A percentile compares a stretch with the other conserved stretches of the same genome.
Conservation (phyloP, 2,113 vertebrate species). For the Monopterus albus region DNA sequence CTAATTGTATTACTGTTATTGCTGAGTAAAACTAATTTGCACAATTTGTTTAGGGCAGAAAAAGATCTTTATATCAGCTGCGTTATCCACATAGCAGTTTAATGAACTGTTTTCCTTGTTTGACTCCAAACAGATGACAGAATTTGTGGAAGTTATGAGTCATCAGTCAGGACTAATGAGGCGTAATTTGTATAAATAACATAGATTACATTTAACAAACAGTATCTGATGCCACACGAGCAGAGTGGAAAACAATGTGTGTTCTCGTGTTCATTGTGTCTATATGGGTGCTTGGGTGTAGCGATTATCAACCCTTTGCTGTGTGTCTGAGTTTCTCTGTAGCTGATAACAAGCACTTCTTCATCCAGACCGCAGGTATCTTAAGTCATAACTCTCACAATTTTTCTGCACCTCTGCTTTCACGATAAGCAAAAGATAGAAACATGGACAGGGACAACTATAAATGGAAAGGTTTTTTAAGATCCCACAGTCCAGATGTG, state of each 20-base stretch:
- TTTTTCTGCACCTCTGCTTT: constrained; percentile 63
- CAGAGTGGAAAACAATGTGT: neutral
- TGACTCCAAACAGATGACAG: constrained; percentile 3
- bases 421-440: constrained; percentile 69
- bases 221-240: constrained; percentile 23
- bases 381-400: constrained; percentile 65
- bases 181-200: constrained; percentile 23
- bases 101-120: constrained; percentile 18
- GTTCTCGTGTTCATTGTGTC: neutral
- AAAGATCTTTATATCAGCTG: constrained; percentile 1
- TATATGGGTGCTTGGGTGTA: neutral
- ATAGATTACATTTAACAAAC: constrained; percentile 22
- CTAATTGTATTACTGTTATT: neutral
- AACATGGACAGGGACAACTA: constrained; percentile 59
- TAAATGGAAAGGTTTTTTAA: constrained; percentile 75
- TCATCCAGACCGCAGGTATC: constrained; percentile 64
- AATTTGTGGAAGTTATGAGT: constrained; percentile 46
- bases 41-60: too few relatives aligned
- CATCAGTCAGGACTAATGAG: constrained; percentile 30
- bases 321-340: constrained; percentile 29
- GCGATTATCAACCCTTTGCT: neutral
- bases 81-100: constrained; percentile 7
- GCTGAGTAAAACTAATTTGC: neutral
- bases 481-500: constrained; percentile 65
- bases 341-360: constrained; percentile 44